Base-by-base conservation (phyloP, 2,113 vertebrate genomes). In the Cettia cetti region DNA sequence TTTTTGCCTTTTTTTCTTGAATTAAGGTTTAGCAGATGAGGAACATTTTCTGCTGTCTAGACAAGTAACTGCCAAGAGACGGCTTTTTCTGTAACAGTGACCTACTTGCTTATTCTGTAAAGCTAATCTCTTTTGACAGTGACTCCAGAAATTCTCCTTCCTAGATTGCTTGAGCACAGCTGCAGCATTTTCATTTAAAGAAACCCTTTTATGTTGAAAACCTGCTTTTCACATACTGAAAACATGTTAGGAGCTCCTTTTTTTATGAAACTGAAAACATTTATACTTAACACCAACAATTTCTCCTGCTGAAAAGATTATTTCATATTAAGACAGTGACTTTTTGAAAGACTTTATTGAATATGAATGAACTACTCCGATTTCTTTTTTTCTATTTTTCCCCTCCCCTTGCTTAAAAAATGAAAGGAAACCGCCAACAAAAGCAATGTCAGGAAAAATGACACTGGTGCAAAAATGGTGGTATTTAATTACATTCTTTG, bases 61-160 rank as follows among this genome's bases (percentile, higher is more conserved):
- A 95, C 95, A 88, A 92, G 83, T 94, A 90, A 91, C 86, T 0
- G 26, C 82, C 65, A 78, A 92, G 95, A 92, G 95, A 86, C 54
- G 50, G 91, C 82, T 89, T 96, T 95, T 95, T 96, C 94, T 97
- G 95, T 96, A 97, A 96, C 93, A 97, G 94, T 97, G 97, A 96
- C 95, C 96, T 97, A 97, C 93, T 97, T 97, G 96, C 94, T 96
- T 97, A 95, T 93, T 96, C 92, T 82, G 52, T 88, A 95, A 72
- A 92, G 80, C 66, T 97, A 97, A 97, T 97, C 92, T 95, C 80
- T 93, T 95, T 49, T 97, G 96, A 97, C 95, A 95, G 82, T 94
- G 82, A 95, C 96, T 96, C 94, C 89, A 96, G 94, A 96, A 96
- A 92, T 96, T 96, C 92, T 96, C 50, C 87, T 96, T 95, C 93